These are phyloP conservation scores for Celastrina argiolus DNA, from an alignment of 2,888 invertebrate species.

Conservation along the genomic window DNA sequence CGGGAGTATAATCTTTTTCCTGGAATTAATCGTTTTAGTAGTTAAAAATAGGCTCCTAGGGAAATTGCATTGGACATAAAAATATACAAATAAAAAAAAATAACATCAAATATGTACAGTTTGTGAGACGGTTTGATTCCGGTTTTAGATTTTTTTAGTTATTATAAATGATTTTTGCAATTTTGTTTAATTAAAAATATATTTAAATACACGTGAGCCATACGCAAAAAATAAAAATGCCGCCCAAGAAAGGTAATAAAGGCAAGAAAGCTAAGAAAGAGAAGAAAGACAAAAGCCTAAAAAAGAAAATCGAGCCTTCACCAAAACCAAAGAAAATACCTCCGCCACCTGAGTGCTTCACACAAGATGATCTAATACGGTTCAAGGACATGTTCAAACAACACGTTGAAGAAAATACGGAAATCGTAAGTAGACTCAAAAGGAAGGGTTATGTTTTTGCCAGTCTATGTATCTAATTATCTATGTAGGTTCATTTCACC, in stretches of 20 bases:
- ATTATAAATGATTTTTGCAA: neutral
- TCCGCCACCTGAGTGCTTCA: conserved; percentile 63
- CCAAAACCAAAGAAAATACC: conserved; percentile 63
- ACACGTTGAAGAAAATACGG: conserved; percentile 60
- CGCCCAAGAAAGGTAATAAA: conserved; percentile 52
- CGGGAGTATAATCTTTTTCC: too few species aligned
- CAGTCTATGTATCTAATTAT: too few species aligned
- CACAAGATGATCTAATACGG: conserved; percentile 49
- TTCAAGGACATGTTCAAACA: conserved; percentile 59
- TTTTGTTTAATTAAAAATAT: neutral
- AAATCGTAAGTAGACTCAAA: conserved; percentile 45
- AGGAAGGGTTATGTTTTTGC: too few species aligned
- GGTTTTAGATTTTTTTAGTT: too few species aligned
- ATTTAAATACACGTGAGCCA: neutral
- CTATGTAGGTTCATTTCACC: too few species aligned
- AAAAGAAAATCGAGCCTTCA: conserved; percentile 40
- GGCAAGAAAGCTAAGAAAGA: conserved; percentile 33
- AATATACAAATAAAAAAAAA: neutral
- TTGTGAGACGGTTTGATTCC: neutral
- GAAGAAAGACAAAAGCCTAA: conserved; percentile 38
- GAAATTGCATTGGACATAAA: too few species aligned
- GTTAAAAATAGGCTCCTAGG: too few species aligned
- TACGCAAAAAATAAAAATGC: conserved; percentile 37
- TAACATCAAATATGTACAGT: neutral
- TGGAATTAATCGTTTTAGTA: too few species aligned